Conservation (phyloP, 1,140 invertebrate genomes). For the Maconellicoccus hirsutus region DNA sequence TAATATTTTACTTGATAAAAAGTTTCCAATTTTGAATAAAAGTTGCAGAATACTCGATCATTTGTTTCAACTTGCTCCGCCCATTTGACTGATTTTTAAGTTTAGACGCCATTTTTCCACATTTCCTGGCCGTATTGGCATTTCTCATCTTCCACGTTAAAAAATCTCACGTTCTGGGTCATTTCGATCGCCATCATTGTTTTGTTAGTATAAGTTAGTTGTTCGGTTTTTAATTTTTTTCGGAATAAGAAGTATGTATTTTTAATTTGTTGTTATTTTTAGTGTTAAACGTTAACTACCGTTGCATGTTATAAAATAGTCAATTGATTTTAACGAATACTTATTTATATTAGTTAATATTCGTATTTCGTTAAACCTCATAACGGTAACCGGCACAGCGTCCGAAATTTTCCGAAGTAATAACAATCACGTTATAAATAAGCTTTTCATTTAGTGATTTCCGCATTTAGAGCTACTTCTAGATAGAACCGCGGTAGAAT, state of each 20-base stretch:
- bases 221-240: neutral
- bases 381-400: neutral
- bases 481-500: neutral
- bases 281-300: neutral
- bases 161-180: neutral
- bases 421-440: neutral
- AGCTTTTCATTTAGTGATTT: neutral
- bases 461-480: neutral
- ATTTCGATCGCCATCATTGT: conserved; percentile 18
- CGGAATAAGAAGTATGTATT: neutral
- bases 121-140: neutral
- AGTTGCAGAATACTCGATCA: no score
- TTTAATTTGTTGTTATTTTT: neutral
- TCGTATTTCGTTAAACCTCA: neutral
- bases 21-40: no score
- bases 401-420: neutral
- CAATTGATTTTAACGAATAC: neutral
- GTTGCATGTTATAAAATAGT: neutral
- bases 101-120: neutral
- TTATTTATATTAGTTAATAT: conserved; percentile 1
- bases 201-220: neutral
- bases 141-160: conserved; percentile 4
- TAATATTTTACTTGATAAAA: no score
- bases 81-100: neutral
- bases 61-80: neutral